Base-by-base conservation (phyloP, 1,140 invertebrate genomes). In the Callitettix versicolor region DNA sequence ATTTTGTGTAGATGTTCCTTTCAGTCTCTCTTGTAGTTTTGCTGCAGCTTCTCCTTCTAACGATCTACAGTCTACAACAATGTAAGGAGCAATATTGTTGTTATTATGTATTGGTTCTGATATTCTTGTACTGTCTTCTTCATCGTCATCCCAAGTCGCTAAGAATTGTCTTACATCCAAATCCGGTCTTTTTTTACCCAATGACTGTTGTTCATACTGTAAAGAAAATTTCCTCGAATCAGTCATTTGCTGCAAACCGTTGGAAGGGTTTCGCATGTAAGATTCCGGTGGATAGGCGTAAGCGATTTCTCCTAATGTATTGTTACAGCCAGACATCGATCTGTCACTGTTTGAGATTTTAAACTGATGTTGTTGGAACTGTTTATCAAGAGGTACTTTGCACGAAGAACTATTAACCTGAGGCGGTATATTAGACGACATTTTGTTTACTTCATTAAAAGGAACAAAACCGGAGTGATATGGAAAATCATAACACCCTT, bases 111-210 rank as follows among this genome's bases (percentile, higher is more conserved):
- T 14, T 1, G 48, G 17, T 48, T 48, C 46, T 24, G 46, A 26
- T 22, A 48, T 30, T 15, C 48, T 36, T 14, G 48, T 49, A 2
- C 44, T 34, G 33, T 55, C 53, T 20, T 55, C 54, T 24, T 55
- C 54, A 11, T 47, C 54, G 26, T 55, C 54, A 5, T 55, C 44
- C 54, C 54, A 55, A 17, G 54, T 55, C 12, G 44, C 54, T 18
- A 55, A 36, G 38, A 48, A 55, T 38, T 55, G 54, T 20, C 54
- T 46, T 3, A 55, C 43, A 40, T 55, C 54, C 15, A 55, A 36
- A 17, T 55, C 44, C 1, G 54, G 54, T 14, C 44, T 33, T 49
- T 55, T 55, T 20, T 55, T 55, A n/a, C 48, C 48, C 7, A 51
- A 20, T 18, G 48, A 51, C 9, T 30, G 26, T 11, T n/a, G 18